Conservation (phyloP, 1,140 invertebrate species). For the Trialeurodes vaporariorum region DNA sequence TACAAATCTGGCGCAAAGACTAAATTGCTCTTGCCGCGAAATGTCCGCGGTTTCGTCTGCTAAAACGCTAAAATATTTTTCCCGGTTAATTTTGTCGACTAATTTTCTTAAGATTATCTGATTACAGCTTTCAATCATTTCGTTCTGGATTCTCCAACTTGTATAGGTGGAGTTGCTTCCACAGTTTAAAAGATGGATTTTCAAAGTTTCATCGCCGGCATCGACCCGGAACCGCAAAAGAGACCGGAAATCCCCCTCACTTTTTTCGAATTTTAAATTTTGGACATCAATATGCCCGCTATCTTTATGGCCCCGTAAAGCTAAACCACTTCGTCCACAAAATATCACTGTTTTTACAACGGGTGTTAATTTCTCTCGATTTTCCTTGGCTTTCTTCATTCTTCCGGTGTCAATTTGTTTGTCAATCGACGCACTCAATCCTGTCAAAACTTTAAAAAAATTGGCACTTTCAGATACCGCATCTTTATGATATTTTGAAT, state of each 20-base stretch:
- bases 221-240: neutral
- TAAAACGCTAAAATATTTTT: slow-evolving; percentile 16
- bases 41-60: slow-evolving; percentile 20
- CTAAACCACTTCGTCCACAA: neutral
- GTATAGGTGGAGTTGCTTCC: slow-evolving; percentile 4
- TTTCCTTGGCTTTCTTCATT: too few relatives aligned
- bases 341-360: too few relatives aligned
- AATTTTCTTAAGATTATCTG: slow-evolving; percentile 16
- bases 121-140: slow-evolving; percentile 18
- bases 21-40: slow-evolving; percentile 18
- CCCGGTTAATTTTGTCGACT: slow-evolving; percentile 17
- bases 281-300: slow-evolving; percentile 19
- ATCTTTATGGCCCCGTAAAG: slow-evolving; percentile 5
- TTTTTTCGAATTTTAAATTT: slow-evolving; percentile 34
- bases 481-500: too few relatives aligned
- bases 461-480: too few relatives aligned
- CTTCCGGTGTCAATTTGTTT: too few relatives aligned
- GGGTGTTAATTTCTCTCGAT: too few relatives aligned
- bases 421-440: too few relatives aligned
- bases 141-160: slow-evolving; percentile 19
- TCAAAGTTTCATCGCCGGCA: slow-evolving; percentile 5
- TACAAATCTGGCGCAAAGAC: slow-evolving; percentile 19
- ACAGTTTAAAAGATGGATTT: slow-evolving; percentile 3
- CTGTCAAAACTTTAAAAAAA: too few relatives aligned
- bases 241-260: slow-evolving; percentile 11